Evolutionary conservation across 2,113 vertebrate genomes (phyloP), one percentile per base, ranked within the genome.

Genomic region (Taxidea taxus): DNA sequence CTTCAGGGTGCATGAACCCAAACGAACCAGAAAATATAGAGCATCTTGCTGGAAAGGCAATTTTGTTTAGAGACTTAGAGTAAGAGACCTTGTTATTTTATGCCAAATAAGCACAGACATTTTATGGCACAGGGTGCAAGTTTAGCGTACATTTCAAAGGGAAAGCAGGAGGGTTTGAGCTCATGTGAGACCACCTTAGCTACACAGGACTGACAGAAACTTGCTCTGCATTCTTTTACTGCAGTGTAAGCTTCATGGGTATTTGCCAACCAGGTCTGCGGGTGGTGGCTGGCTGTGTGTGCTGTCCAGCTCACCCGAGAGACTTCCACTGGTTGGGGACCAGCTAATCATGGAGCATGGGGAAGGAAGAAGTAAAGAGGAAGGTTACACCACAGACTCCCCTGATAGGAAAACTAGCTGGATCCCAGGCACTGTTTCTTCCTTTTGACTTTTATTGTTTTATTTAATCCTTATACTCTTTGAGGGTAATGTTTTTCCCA

Each of bases 341-440:
- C 1, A 1, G 23, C 42, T 27, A 21, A 11, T 13, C 42, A 25
- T 1, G 20, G 39, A 39, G 54, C 11, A 11, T 2, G 25, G 5
- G 13, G 25, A 70, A 34, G 20, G 54, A 20, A 74, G 47, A 31
- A 6, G n/a, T 31, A 8, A 54, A 47, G n/a, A 54, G 20, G 58
- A 62, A 37, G 18, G 6, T 42, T 18, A 44, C 0, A 1, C 37
- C 2, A 8, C 3, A 4, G 15, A 49, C 12, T 20, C 20, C 8
- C 0, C 34, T 29, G 14, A 25, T 2, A 49, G 25, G 25, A 90
- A 13, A 70, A 25, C 5, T 25, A 10, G 18, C 3, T 3, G 2
- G 10, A 11, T 10, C 16, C 15, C 4, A n/a, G 29, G 13, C 47
- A 23, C 6, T 4, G 12, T 4, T 51, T 89, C 64, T 81, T 54